Evolutionary conservation across 1,140 invertebrate genomes (phyloP).

Genomic region (Antheraea pernyi): DNA sequence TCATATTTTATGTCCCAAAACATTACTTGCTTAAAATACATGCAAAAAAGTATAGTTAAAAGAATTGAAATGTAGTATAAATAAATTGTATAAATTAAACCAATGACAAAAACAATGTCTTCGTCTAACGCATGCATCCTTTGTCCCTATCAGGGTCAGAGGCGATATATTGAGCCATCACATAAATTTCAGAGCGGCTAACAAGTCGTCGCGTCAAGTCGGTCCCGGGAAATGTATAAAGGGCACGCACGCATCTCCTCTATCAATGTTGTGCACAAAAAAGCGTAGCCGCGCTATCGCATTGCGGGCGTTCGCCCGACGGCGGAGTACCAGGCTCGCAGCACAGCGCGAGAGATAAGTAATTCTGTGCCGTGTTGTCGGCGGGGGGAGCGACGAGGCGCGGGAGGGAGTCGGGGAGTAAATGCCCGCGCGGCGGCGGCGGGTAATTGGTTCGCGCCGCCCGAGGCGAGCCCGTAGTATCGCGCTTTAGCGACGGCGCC

Average conservation of each 20-base stretch:
- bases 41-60: too few species aligned
- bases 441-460: constrained; percentile 78
- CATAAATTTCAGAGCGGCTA: constrained; percentile 9
- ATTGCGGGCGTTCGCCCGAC: constrained; percentile 65
- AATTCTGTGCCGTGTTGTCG: constrained; percentile 33
- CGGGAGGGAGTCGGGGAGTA: constrained; percentile 43
- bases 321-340: constrained; percentile 60
- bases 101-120: neutral
- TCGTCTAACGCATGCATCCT: neutral
- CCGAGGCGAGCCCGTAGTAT: constrained; percentile 79
- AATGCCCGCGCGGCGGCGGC: constrained; percentile 69
- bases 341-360: constrained; percentile 54
- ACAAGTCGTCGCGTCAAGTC: neutral
- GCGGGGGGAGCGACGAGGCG: constrained; percentile 21
- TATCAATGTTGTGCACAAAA: constrained; percentile 39
- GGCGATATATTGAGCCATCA: constrained; percentile 6
- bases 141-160: neutral
- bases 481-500: constrained; percentile 81
- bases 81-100: too few species aligned
- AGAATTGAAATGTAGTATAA: too few species aligned
- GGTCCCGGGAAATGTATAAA: constrained; percentile 22
- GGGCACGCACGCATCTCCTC: constrained; percentile 17
- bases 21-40: too few species aligned
- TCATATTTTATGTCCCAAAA: too few species aligned
- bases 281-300: constrained; percentile 57